Evolutionary conservation across 2,888 invertebrate species (phyloP), one percentile per base, ranked within the genome.

Genomic region (Nematopogon swammerdamellus): DNA sequence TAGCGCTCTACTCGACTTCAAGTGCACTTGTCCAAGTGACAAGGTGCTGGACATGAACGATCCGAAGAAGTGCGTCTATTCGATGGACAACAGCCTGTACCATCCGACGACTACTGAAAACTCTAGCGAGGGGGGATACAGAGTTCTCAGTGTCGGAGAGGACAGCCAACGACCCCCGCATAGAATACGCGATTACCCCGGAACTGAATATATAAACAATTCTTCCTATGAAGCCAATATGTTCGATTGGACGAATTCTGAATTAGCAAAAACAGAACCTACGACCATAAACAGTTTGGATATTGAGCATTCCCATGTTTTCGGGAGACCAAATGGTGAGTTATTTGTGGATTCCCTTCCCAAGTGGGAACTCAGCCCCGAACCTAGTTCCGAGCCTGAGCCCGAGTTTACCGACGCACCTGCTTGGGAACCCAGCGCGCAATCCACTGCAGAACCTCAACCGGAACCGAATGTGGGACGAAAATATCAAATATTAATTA

Each of bases 1-100:
- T 63, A 85, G 85, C 59, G 60, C 62, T 1, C 67, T 71, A 19
- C 77, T 86, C 50, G 81, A 84, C 47, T 90, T 91, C 61, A 68
- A 67, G 25, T 92, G 91, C 62, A 74, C 68, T 2, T 91, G 91
- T 63, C 84, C 84, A 10, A 64, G 69, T 42, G 82, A 82, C 25
- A 67, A 73, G 61, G 71, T 76, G 14, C 53, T 69, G 48, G 70
- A 74, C 51, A 65, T 70, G 54, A 56, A 59, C 30, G 67, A 72
- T 50, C 63, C 67, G 60, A 84, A 73, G 58, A 72, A 48, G 62
- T 89, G 63, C 70, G 70, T 62, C 48, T 55, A 14, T 36, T 3
- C n/a, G 11, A 36, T 14, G 11, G 36, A 36, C 3, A 36, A 36
- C n/a, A 36, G 36, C n/a, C 11, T 36, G 36, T 36, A 14, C n/a